Percentiles rank a stretch among this genome's conserved stretches.
Conservation (phyloP, 2,888 invertebrate genomes). For the Colostygia pectinataria region DNA sequence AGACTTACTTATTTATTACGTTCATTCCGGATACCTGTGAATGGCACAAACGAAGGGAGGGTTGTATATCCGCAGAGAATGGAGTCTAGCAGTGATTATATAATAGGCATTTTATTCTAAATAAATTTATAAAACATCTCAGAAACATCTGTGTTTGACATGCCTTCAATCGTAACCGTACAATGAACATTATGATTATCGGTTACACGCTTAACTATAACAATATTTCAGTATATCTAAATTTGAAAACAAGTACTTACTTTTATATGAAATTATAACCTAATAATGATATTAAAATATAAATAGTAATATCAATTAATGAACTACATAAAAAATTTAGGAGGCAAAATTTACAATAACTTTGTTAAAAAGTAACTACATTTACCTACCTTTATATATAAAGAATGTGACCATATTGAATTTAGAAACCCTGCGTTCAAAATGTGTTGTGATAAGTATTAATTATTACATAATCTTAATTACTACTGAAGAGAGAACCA, state of each 20-base stretch:
- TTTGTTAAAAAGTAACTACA: background rate
- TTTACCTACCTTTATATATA: too few species aligned
- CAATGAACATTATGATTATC: conserved; percentile 22
- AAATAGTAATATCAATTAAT: too few species aligned
- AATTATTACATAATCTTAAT: too few species aligned
- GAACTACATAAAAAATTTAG: background rate
- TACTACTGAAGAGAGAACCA: background rate
- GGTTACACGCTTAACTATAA: conserved; percentile 21
- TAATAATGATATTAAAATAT: too few species aligned
- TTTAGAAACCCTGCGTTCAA: background rate
- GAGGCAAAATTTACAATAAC: background rate
- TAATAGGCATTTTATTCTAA: too few species aligned
- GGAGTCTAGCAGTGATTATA: too few species aligned
- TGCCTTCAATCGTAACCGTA: conserved; percentile 20
- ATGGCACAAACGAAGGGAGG: too few species aligned
- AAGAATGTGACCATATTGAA: background rate
- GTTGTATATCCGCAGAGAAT: too few species aligned
- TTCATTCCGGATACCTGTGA: too few species aligned
- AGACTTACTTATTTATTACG: too few species aligned
- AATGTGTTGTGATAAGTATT: background rate
- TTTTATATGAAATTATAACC: background rate
- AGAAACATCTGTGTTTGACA: background rate
- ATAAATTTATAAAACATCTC: too few species aligned
- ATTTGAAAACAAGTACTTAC: background rate
- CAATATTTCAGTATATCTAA: conserved; percentile 21